Base-by-base conservation (phyloP, 2,888 invertebrate genomes). In the Drosophila recens region DNA sequence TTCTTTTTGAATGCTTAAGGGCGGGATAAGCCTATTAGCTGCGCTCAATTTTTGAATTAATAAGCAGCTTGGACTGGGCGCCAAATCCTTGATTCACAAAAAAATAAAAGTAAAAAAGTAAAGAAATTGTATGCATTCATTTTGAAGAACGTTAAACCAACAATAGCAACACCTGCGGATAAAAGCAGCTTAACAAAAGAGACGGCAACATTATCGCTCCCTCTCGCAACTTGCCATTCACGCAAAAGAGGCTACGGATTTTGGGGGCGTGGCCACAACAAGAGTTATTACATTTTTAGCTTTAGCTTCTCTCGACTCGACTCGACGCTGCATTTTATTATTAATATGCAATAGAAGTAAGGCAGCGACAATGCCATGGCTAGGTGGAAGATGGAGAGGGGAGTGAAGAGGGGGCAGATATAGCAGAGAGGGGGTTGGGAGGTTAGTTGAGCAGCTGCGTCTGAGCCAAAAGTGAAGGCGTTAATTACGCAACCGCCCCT, bases 131-230 rank as follows among this genome's bases (percentile, higher is more conserved):
- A 63, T 67, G 69, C 59, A 59, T 52, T 71, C 66, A 54, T 63
- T 59, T 67, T 73, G 68, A 79, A 78, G 53, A 54, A 79, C 79
- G 87, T 89, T 87, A 77, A 80, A 75, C 83, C 79, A 87, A 90
- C 90, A 87, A 86, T 70, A 72, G 90, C 80, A 90, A 90, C 86
- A 86, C 86, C 86, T 90, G 86, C 90, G 86, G 73, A 88, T 89
- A 73, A 90, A 88, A 86, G 83, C 90, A 67, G 90, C 90, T 90
- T 86, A 86, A 71, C 78, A 81, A 87, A 61, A 34, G 13, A 34
- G 45, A 34, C 13, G 36, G 46, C 13, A 48, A 34, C n/a, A 23
- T 23, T 20, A 45, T 11, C 5, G 9, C n/a, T 17, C 1, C 34
- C 9, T 6, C 13, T 13, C 8, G 1, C 23, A 27, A 27, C 23